Conservation (phyloP, 2,113 vertebrate genomes). For the Drymodes brunneopygia region DNA sequence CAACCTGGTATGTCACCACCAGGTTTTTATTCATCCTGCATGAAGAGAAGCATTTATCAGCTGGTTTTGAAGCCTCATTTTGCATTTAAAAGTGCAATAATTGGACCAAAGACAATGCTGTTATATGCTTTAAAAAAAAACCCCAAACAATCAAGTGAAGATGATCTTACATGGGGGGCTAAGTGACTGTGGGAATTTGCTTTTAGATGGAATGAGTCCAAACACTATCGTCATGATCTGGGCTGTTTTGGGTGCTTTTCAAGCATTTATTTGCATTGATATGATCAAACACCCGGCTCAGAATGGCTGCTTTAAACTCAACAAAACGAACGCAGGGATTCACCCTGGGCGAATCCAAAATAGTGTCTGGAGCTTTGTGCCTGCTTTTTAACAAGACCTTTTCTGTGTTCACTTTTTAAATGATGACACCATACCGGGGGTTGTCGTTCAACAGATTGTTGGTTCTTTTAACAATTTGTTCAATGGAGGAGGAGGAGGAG, state of each 20-base stretch:
- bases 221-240: not conserved
- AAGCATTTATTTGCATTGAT: constrained; percentile 47
- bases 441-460: constrained; percentile 63
- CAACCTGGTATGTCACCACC: not conserved
- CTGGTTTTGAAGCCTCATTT: constrained; percentile 30
- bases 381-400: constrained; percentile 39
- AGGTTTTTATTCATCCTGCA: constrained; percentile 5
- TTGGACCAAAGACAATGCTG: constrained; percentile 22
- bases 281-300: constrained; percentile 24
- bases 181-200: constrained; percentile 33
- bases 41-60: constrained; percentile 11
- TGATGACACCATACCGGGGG: not conserved
- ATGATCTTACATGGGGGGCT: not conserved
- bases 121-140: not conserved
- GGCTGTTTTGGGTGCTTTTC: constrained; percentile 54
- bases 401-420: constrained; percentile 43
- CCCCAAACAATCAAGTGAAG: not conserved
- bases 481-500: constrained; percentile 58
- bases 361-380: constrained; percentile 15
- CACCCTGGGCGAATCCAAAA: constrained; percentile 15
- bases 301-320: constrained; percentile 50
- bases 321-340: not conserved
- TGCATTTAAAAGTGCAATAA: constrained; percentile 51
- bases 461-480: constrained; percentile 66
- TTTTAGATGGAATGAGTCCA: not conserved